phyloP scores from a whole-genome alignment of 2,888 invertebrate genomes.

The Drosophila hamatofila region DNA sequence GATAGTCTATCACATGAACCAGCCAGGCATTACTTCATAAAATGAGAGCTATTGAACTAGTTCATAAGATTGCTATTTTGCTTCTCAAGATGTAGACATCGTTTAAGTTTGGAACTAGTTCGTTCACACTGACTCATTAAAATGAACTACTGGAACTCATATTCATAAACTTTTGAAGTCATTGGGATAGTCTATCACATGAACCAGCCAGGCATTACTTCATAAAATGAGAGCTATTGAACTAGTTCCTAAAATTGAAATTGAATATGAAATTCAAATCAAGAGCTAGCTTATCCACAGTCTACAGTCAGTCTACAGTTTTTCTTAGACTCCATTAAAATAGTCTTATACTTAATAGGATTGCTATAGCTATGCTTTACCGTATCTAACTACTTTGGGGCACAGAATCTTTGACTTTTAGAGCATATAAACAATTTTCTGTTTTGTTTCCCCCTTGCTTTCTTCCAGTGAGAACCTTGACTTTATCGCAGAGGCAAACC shows the following conservation, averaged over 20 bases:
- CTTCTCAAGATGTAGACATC: background rate
- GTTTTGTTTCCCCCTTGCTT: background rate
- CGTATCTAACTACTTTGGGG: background rate
- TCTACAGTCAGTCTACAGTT: too few relatives aligned
- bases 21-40: too few relatives aligned
- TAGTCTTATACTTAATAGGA: background rate
- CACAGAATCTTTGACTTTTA: background rate
- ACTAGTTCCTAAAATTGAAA: too few relatives aligned
- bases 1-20: too few relatives aligned
- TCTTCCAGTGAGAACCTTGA: slow-evolving; percentile 22
- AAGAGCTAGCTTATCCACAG: too few relatives aligned
- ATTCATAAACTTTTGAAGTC: too few relatives aligned
- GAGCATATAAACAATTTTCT: background rate
- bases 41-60: too few relatives aligned
- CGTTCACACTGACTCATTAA: background rate
- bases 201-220: too few relatives aligned
- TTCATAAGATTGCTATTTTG: background rate
- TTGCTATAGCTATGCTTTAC: background rate
- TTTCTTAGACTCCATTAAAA: background rate
- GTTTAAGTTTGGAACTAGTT: background rate
- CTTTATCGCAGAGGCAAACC: slow-evolving; percentile 44
- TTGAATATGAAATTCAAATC: too few relatives aligned
- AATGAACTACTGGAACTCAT: background rate
- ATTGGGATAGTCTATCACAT: too few relatives aligned
- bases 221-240: too few relatives aligned